Conservation (phyloP, 2,888 invertebrate genomes). For the Tetropium fuscum region DNA sequence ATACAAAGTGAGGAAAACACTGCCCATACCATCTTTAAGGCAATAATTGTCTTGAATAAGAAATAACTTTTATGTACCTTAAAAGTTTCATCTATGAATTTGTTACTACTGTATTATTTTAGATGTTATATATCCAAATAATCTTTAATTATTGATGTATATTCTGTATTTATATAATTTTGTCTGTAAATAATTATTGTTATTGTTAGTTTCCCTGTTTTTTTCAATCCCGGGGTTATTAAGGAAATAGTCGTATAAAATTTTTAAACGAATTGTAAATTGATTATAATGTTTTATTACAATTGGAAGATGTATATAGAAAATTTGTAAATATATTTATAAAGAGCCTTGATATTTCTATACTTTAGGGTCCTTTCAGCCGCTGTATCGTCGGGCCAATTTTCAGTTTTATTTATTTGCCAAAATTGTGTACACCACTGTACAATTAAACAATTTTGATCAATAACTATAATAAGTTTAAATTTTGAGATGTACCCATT, state of each 20-base stretch:
- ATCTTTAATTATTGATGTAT: conserved; percentile 46
- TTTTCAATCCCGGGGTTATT: conserved; percentile 54
- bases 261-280: conserved; percentile 62
- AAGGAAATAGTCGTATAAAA: conserved; percentile 51
- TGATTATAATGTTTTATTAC: conserved; percentile 62
- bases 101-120: conserved; percentile 43
- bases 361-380: conserved; percentile 1
- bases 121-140: conserved; percentile 49
- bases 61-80: conserved; percentile 50
- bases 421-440: no score
- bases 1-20: conserved; percentile 46
- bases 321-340: conserved; percentile 66
- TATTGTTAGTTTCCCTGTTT: conserved; percentile 62
- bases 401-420: no score
- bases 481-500: no score
- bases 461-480: no score
- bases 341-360: conserved; percentile 35
- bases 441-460: no score
- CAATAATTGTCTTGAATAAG: conserved; percentile 44
- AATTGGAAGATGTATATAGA: conserved; percentile 56
- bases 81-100: conserved; percentile 37
- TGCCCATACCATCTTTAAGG: conserved; percentile 53
- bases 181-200: conserved; percentile 64
- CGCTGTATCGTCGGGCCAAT: no score
- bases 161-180: conserved; percentile 59